phyloP scores from a whole-genome alignment of 2,888 invertebrate genomes.

The Selenia dentaria region DNA sequence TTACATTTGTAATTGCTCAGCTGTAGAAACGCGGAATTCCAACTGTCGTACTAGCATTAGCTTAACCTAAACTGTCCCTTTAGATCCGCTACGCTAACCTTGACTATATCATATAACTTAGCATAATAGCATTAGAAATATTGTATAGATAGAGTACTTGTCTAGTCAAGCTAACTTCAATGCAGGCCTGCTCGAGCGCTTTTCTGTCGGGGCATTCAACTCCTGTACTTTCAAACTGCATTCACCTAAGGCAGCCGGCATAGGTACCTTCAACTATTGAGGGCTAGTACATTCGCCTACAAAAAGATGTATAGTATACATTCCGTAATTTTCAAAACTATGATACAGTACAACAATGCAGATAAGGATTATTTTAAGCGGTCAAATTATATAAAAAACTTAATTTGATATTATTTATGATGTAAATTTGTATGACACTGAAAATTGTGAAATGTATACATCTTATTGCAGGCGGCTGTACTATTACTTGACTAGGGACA shows the following conservation, averaged over 20 bases:
- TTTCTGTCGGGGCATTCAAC: conserved; percentile 50
- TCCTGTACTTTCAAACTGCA: conserved; percentile 50
- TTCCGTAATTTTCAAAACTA: too few relatives aligned
- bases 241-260: conserved; percentile 38
- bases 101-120: conserved; percentile 19
- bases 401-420: too few relatives aligned
- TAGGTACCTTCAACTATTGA: background rate
- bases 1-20: conserved; percentile 60
- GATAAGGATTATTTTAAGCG: too few relatives aligned
- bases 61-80: conserved; percentile 37
- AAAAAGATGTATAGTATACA: too few relatives aligned
- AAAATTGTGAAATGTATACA: too few relatives aligned
- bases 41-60: background rate
- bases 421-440: too few relatives aligned
- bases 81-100: conserved; percentile 43
- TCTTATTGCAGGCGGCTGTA: too few relatives aligned
- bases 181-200: conserved; percentile 23
- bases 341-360: too few relatives aligned
- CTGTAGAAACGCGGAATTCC: conserved; percentile 50
- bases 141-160: conserved; percentile 1
- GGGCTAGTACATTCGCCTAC: conserved; percentile 38
- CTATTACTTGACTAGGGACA: too few relatives aligned
- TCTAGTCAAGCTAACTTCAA: conserved; percentile 5
- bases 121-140: conserved; percentile 9
- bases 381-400: too few relatives aligned